phyloP scores from a whole-genome alignment of 2,797 vertebrate species.

The Oryzias dopingdopingensis region DNA sequence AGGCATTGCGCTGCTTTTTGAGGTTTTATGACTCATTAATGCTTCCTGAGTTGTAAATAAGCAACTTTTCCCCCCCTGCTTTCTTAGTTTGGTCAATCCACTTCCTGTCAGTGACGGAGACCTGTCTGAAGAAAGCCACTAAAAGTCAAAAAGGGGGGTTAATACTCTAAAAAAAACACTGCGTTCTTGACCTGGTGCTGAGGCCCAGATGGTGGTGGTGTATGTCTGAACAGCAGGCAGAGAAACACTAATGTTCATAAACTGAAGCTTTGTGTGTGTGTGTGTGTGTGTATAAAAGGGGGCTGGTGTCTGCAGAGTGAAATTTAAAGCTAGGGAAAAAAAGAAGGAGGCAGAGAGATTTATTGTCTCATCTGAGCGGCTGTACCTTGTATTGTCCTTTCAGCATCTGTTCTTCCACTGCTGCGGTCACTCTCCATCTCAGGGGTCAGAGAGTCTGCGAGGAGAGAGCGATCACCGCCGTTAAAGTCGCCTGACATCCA shows the following conservation, averaged over 20 bases:
- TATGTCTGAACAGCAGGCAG: constrained; percentile 96
- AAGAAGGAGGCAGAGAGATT: constrained; percentile 86
- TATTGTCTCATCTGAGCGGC: constrained; percentile 96
- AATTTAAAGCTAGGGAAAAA: constrained; percentile 16
- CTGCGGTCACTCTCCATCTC: constrained; percentile 99
- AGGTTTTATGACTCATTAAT: constrained; percentile 75
- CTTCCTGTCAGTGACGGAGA: constrained; percentile 1
- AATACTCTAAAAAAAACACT: constrained; percentile 70
- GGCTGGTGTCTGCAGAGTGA: background rate
- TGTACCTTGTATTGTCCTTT: constrained; percentile 99
- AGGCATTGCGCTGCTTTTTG: constrained; percentile 67
- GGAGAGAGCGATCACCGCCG: constrained; percentile 86
- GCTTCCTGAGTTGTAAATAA: constrained; percentile 71
- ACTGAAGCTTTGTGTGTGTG: constrained; percentile 58
- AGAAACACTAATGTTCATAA: constrained; percentile 92
- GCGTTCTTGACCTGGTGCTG: constrained; percentile 97
- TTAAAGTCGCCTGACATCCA: constrained; percentile 81
- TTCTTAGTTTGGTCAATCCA: constrained; percentile 4
- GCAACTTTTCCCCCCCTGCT: constrained; percentile 31
- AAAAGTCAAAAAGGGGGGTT: constrained; percentile 63
- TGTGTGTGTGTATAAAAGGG: constrained; percentile 4
- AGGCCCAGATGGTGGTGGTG: constrained; percentile 97
- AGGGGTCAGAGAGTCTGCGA: constrained; percentile 99
- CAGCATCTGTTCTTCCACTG: constrained; percentile 99
- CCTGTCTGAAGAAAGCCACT: constrained; percentile 28